These are phyloP conservation scores for Garra rufa DNA, from an alignment of 2,113 vertebrate species.

Conservation along the genomic window DNA sequence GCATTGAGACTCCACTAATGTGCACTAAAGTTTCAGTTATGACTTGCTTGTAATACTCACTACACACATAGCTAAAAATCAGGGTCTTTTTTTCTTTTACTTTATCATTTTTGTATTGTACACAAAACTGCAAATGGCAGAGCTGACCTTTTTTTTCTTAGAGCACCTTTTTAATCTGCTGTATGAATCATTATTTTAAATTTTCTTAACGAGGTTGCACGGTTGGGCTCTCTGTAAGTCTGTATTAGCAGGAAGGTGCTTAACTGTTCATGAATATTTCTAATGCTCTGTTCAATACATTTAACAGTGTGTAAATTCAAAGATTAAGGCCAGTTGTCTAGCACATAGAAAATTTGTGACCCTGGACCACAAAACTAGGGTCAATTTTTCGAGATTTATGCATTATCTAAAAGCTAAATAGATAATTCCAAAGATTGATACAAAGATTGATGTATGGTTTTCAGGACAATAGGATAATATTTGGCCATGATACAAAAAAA, in stretches of 20 bases:
- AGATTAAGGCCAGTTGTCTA: background rate
- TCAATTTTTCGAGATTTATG: too few relatives aligned
- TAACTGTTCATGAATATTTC: background rate
- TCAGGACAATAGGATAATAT: too few relatives aligned
- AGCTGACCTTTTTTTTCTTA: background rate
- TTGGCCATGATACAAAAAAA: too few relatives aligned
- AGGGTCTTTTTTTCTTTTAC: background rate
- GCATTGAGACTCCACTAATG: background rate
- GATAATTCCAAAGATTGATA: too few relatives aligned
- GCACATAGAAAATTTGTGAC: background rate
- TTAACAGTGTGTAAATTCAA: background rate
- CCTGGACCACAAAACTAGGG: too few relatives aligned
- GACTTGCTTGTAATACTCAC: background rate
- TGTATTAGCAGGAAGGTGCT: background rate
- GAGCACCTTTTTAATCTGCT: conserved; percentile 12
- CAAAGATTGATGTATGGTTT: too few relatives aligned
- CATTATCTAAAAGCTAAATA: too few relatives aligned
- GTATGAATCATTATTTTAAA: background rate
- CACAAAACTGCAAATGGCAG: background rate
- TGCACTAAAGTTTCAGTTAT: background rate
- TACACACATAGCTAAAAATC: background rate
- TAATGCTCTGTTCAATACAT: conserved; percentile 1
- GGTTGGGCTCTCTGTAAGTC: background rate
- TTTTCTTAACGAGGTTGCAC: background rate
- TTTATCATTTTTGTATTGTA: background rate